Conservation (phyloP, 1,140 invertebrate genomes). For the Anthonomus grandis region DNA sequence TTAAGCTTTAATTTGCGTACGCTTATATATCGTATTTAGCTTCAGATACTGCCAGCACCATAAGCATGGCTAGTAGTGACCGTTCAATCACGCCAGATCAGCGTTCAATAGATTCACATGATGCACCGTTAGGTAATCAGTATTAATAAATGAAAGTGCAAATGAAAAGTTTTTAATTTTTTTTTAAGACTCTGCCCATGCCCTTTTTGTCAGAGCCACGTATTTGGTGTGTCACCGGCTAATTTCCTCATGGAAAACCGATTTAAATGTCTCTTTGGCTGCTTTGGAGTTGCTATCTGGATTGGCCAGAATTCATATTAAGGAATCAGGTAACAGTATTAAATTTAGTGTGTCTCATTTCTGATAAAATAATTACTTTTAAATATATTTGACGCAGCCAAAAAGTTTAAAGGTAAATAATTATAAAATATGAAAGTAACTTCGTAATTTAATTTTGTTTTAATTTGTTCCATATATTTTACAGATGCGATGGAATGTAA, state of each 20-base stretch:
- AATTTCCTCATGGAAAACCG: constrained; percentile 94
- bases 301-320: constrained; percentile 79
- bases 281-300: constrained; percentile 89
- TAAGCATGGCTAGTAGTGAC: constrained; percentile 46
- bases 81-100: constrained; percentile 36
- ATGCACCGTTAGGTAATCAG: constrained; percentile 38
- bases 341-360: constrained; percentile 30
- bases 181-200: constrained; percentile 73
- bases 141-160: background rate
- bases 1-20: too few relatives aligned
- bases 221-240: constrained; percentile 91
- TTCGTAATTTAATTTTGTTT: background rate
- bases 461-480: constrained; percentile 3
- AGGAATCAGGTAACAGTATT: constrained; percentile 84
- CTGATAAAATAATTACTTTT: background rate
- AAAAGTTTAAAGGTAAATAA: constrained; percentile 37
- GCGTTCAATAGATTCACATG: constrained; percentile 30
- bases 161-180: background rate
- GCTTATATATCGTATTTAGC: constrained; percentile 44
- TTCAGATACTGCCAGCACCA: constrained; percentile 47
- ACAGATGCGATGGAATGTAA: constrained; percentile 68
- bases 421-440: constrained; percentile 5
- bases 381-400: constrained; percentile 30
- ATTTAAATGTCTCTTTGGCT: constrained; percentile 91
- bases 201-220: constrained; percentile 84